These are phyloP conservation scores for Tylochromis polylepis DNA, from an alignment of 2,113 vertebrate species.

Conservation along the genomic window DNA sequence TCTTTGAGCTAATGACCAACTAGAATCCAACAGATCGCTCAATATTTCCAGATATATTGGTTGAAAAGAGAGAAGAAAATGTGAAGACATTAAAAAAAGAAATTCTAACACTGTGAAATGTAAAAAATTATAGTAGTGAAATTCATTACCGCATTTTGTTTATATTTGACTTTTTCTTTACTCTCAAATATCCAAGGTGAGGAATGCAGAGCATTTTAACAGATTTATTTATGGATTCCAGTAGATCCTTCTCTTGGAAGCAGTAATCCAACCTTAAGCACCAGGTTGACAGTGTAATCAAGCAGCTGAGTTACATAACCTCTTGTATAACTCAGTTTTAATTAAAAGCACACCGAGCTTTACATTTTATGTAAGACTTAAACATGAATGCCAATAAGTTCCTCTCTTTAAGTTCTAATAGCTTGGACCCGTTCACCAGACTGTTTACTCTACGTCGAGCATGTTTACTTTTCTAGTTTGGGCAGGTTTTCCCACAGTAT, in stretches of 20 bases:
- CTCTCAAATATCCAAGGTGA: neutral
- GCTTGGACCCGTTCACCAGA: neutral
- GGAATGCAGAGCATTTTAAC: neutral
- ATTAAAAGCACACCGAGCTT: neutral
- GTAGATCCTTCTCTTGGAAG: neutral
- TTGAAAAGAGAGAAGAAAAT: neutral
- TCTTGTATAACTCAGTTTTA: neutral
- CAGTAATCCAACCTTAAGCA: neutral
- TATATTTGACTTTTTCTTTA: neutral
- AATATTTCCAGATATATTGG: neutral
- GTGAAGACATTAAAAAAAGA: neutral
- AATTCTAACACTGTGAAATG: neutral
- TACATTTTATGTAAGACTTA: neutral
- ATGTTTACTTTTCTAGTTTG: neutral
- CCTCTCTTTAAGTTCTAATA: neutral
- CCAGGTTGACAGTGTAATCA: neutral
- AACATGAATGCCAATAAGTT: neutral
- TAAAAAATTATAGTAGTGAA: neutral
- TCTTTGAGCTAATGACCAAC: neutral
- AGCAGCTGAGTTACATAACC: neutral
- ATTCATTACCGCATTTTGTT: neutral
- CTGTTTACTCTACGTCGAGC: neutral
- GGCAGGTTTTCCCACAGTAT: conserved; percentile 29
- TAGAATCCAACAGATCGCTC: neutral
- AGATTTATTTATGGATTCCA: neutral